Percentiles rank a stretch among this genome's conserved stretches.
These are phyloP conservation scores for Tiliqua scincoides DNA, from an alignment of 2,113 vertebrate species.

Conservation along the genomic window DNA sequence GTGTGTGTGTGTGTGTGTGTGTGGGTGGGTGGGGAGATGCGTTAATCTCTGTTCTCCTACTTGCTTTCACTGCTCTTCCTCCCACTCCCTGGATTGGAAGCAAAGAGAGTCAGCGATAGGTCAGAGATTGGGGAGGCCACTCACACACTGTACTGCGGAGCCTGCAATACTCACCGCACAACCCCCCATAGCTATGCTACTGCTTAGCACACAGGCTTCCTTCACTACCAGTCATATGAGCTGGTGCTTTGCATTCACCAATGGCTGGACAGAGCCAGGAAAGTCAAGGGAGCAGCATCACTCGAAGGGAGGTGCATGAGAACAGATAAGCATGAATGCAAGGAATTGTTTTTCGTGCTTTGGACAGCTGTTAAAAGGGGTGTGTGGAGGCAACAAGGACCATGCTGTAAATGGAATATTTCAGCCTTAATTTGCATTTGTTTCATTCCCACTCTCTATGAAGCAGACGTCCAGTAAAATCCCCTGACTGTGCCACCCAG, in stretches of 20 bases:
- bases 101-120: too few species aligned
- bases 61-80: too few species aligned
- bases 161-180: too few species aligned
- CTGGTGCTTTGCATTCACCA: not conserved
- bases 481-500: conserved; percentile 48
- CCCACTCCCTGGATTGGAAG: too few species aligned
- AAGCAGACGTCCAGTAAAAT: conserved; percentile 54
- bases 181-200: too few species aligned
- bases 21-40: too few species aligned
- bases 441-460: conserved; percentile 52
- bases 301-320: conserved; percentile 11
- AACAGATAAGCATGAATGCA: not conserved
- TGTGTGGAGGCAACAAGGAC: not conserved
- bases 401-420: conserved; percentile 35
- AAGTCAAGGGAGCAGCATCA: not conserved
- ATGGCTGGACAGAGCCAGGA: not conserved
- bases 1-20: too few species aligned
- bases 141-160: too few species aligned
- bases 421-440: conserved; percentile 47
- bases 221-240: not conserved
- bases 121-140: too few species aligned
- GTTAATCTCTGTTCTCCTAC: too few species aligned
- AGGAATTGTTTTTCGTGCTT: conserved; percentile 33
- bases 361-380: conserved; percentile 41
- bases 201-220: rapidly evolving